Evolutionary conservation across 2,888 invertebrate genomes (phyloP).

Genomic region (Spodoptera exigua): DNA sequence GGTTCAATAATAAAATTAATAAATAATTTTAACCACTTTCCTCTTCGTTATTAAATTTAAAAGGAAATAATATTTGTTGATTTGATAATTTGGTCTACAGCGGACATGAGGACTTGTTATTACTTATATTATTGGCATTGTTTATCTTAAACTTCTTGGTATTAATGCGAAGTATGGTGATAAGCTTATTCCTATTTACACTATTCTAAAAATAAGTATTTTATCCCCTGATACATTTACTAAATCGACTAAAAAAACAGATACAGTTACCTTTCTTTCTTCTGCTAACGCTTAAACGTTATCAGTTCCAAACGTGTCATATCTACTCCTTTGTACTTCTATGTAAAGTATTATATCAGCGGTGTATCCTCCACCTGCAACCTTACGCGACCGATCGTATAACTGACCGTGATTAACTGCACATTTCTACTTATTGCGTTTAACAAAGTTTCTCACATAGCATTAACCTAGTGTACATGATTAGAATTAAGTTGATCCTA

Average conservation of each 20-base stretch:
- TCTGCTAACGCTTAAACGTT: not conserved
- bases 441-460: constrained; percentile 55
- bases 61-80: constrained; percentile 1
- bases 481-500: constrained; percentile 44
- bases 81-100: too few species aligned
- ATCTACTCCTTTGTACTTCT: constrained; percentile 38
- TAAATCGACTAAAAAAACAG: too few species aligned
- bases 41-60: constrained; percentile 1
- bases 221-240: too few species aligned
- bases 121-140: too few species aligned
- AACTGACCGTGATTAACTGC: constrained; percentile 44
- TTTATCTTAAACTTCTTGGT: too few species aligned
- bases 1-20: constrained; percentile 11
- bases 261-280: too few species aligned
- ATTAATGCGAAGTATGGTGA: too few species aligned
- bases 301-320: constrained; percentile 9
- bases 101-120: too few species aligned
- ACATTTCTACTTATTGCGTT: constrained; percentile 59
- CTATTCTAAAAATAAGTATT: too few species aligned
- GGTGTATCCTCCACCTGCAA: constrained; percentile 63
- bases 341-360: constrained; percentile 55
- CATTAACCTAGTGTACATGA: constrained; percentile 54
- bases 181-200: too few species aligned
- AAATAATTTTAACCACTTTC: constrained; percentile 18
- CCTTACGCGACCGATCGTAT: constrained; percentile 67